Conservation (phyloP, 2,888 invertebrate genomes). For the Archips crataeganus region DNA sequence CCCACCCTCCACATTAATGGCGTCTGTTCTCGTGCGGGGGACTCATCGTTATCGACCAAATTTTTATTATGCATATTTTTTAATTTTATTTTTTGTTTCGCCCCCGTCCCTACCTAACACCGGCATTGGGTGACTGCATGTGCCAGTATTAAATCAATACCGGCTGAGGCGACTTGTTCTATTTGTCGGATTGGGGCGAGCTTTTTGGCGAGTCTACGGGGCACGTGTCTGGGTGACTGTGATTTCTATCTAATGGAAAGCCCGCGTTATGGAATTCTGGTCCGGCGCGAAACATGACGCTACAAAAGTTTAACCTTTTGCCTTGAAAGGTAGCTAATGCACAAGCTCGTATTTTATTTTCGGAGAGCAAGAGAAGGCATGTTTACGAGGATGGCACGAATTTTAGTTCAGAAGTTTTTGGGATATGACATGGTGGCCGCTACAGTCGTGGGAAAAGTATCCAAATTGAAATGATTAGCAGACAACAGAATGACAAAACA, state of each 20-base stretch:
- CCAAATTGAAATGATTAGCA: background rate
- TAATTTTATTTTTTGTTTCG: conserved; percentile 48
- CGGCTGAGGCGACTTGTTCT: conserved; percentile 57
- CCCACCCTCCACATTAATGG: conserved; percentile 46
- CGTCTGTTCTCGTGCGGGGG: conserved; percentile 45
- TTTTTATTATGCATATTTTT: conserved; percentile 51
- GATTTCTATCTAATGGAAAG: conserved; percentile 46
- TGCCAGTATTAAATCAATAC: conserved; percentile 49
- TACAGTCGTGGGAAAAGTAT: background rate
- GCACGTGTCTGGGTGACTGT: conserved; percentile 48
- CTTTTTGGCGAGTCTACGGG: conserved; percentile 56
- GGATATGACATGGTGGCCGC: background rate
- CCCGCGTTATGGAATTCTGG: conserved; percentile 45
- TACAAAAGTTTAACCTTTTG: conserved; percentile 42
- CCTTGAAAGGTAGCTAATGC: conserved; percentile 39
- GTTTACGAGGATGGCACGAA: background rate
- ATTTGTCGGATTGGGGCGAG: conserved; percentile 59
- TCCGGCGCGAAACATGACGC: conserved; percentile 41
- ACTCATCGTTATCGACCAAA: conserved; percentile 50
- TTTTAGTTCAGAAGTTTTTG: background rate
- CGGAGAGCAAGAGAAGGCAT: conserved; percentile 11
- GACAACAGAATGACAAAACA: background rate
- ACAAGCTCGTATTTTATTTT: conserved; percentile 23
- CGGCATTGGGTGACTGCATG: conserved; percentile 51
- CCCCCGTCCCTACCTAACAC: conserved; percentile 52